A percentile compares a stretch with the other conserved stretches of the same genome.
Conservation (phyloP, 2,888 invertebrate genomes). For the Monopis laevigella region DNA sequence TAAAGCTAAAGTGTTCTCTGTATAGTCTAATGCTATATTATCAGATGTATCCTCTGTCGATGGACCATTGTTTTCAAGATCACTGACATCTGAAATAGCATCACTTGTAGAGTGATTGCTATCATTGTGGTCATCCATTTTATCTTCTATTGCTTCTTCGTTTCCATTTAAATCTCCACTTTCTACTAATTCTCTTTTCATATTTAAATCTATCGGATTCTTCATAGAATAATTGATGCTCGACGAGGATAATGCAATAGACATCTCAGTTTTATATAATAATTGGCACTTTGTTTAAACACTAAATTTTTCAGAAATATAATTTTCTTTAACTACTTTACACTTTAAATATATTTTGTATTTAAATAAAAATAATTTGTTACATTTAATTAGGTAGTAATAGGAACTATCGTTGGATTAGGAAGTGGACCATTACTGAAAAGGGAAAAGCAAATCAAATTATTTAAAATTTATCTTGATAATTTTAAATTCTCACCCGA, state of each 20-base stretch:
- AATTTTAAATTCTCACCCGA: no score
- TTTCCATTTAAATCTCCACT: slow-evolving; percentile 23
- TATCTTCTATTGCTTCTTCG: slow-evolving; percentile 30
- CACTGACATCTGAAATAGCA: slow-evolving; percentile 51
- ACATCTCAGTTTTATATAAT: slow-evolving; percentile 31
- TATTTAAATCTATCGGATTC: slow-evolving; percentile 49
- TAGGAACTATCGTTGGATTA: slow-evolving; percentile 68
- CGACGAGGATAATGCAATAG: slow-evolving; percentile 48
- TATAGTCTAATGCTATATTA: slow-evolving; percentile 44
- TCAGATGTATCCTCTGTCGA: slow-evolving; percentile 32
- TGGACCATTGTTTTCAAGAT: slow-evolving; percentile 46
- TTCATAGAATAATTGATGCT: slow-evolving; percentile 32
- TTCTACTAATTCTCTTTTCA: slow-evolving; percentile 56
- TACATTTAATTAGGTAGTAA: slow-evolving; percentile 59
- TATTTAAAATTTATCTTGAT: neutral
- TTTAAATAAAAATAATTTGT: slow-evolving; percentile 52
- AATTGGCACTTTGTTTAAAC: slow-evolving; percentile 27
- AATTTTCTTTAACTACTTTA: slow-evolving; percentile 24
- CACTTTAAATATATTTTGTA: slow-evolving; percentile 36
- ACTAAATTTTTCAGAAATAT: slow-evolving; percentile 33
- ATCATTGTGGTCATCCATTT: slow-evolving; percentile 40
- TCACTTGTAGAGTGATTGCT: slow-evolving; percentile 47
- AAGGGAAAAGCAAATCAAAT: slow-evolving; percentile 14
- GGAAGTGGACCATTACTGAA: slow-evolving; percentile 49
- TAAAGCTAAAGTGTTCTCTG: slow-evolving; percentile 44